Percentiles rank a stretch among this genome's conserved stretches.
These are phyloP conservation scores for Brachionus asplanchnoidis DNA, from an alignment of 1,140 invertebrate genomes.

Conservation along the genomic window DNA sequence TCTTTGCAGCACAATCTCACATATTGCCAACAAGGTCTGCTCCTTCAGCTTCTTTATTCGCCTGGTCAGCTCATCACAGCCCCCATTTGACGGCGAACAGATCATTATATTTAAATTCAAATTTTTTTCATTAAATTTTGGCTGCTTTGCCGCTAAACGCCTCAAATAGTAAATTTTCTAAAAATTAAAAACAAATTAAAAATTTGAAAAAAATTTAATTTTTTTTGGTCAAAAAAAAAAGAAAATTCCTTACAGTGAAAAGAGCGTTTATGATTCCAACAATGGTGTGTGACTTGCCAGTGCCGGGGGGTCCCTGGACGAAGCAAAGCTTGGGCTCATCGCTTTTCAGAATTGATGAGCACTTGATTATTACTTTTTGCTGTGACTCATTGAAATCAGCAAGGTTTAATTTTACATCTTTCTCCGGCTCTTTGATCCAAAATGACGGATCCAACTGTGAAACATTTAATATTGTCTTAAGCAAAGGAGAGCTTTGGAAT, in stretches of 20 bases:
- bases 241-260: background rate
- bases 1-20: background rate
- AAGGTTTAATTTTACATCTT: background rate
- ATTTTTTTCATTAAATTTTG: background rate
- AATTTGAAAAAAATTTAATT: background rate
- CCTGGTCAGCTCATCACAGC: constrained; percentile 14
- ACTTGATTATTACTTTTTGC: background rate
- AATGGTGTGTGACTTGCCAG: constrained; percentile 34
- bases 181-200: background rate
- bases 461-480: constrained; percentile 20
- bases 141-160: background rate
- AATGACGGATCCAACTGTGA: background rate
- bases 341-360: background rate
- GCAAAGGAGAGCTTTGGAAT: background rate
- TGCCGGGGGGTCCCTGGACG: constrained; percentile 25
- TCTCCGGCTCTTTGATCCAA: background rate
- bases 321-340: constrained; percentile 18
- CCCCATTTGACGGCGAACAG: constrained; percentile 11
- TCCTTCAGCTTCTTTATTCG: background rate
- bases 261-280: constrained; percentile 25
- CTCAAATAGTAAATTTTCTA: background rate
- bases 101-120: background rate
- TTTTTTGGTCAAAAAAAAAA: too few species aligned
- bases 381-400: constrained; percentile 15
- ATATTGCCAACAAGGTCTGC: background rate